These are phyloP conservation scores for Teleogryllus occipitalis DNA, from an alignment of 1,140 invertebrate genomes.

Conservation along the genomic window DNA sequence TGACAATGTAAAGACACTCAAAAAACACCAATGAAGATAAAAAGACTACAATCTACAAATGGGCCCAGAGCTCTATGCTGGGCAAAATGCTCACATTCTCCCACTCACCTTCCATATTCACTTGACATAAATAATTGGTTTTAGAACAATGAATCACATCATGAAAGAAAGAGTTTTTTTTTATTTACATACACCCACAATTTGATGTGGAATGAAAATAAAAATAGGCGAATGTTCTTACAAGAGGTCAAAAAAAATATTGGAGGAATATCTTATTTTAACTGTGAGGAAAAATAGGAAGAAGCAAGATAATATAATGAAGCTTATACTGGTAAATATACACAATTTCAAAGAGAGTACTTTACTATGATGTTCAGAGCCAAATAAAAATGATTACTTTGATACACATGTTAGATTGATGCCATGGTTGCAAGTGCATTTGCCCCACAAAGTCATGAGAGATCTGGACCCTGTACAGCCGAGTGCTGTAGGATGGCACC, in stretches of 20 bases:
- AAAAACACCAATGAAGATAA: not conserved
- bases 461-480: not conserved
- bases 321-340: not conserved
- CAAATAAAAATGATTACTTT: not conserved
- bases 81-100: not conserved
- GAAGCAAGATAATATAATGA: not conserved
- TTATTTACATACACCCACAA: not conserved
- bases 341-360: too few relatives aligned
- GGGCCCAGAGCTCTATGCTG: conserved; percentile 2
- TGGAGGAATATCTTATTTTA: not conserved
- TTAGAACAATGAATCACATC: not conserved
- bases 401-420: not conserved
- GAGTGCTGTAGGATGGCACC: not conserved
- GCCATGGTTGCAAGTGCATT: not conserved
- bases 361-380: too few relatives aligned
- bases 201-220: not conserved
- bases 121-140: not conserved
- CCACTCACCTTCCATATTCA: not conserved
- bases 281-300: not conserved
- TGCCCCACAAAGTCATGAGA: not conserved
- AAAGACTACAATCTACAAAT: not conserved
- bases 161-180: not conserved
- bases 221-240: not conserved
- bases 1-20: not conserved
- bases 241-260: not conserved